Evolutionary conservation across 2,888 invertebrate genomes (phyloP).

Genomic region (Syrista parreyssii): DNA sequence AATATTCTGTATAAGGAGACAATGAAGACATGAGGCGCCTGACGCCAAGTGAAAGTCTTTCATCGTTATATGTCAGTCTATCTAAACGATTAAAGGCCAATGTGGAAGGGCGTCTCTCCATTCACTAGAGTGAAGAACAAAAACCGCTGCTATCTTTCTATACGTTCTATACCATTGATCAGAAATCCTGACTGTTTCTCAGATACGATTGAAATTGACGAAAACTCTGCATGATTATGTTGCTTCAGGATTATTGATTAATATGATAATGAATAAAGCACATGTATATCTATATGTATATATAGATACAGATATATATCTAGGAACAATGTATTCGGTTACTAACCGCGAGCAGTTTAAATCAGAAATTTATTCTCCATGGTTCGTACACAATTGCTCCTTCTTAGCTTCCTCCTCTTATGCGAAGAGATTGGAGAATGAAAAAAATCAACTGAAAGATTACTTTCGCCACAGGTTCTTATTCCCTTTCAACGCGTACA

Average conservation of each 20-base stretch:
- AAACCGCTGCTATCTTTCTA: neutral
- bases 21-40: neutral
- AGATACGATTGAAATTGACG: neutral
- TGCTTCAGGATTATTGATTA: no score
- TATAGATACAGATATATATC: no score
- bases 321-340: no score
- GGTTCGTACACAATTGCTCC: neutral
- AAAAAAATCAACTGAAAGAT: conserved; percentile 15
- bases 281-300: no score
- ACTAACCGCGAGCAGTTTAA: no score
- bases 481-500: conserved; percentile 1
- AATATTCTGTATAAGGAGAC: neutral
- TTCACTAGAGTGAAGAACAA: neutral
- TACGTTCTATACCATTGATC: neutral
- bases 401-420: neutral
- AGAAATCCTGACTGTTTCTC: neutral
- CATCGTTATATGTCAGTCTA: neutral
- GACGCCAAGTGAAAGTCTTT: neutral
- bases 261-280: no score
- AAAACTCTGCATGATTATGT: neutral
- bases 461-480: conserved; percentile 30
- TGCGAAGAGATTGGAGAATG: conserved; percentile 15
- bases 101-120: neutral
- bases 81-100: neutral
- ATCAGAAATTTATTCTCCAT: no score